phyloP scores from a whole-genome alignment of 1,140 invertebrate genomes.

The Aphaenogaster rudis region DNA sequence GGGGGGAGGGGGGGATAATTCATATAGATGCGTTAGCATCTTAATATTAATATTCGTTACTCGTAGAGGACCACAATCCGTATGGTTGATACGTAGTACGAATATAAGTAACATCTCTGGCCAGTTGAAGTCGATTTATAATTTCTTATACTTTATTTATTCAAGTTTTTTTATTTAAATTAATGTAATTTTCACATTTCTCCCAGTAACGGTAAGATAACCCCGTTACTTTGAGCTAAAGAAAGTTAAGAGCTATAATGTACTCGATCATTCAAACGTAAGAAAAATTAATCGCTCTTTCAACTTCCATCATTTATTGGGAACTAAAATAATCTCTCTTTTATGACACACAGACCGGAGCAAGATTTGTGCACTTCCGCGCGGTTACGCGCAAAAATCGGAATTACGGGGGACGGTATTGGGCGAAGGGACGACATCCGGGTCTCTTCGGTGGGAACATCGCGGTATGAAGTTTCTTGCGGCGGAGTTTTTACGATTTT shows the following conservation, averaged over 20 bases:
- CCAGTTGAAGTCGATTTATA: no score
- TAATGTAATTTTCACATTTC: neutral
- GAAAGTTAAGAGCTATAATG: neutral
- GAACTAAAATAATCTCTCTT: slow-evolving; percentile 16
- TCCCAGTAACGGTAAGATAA: neutral
- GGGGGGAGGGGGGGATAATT: no score
- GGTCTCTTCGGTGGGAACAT: slow-evolving; percentile 19
- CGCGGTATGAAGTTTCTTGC: slow-evolving; percentile 59
- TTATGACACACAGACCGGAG: slow-evolving; percentile 11
- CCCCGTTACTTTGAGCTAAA: neutral
- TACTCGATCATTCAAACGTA: neutral
- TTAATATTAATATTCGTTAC: no score
- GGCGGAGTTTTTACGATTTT: slow-evolving; percentile 39
- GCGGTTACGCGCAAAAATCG: slow-evolving; percentile 5
- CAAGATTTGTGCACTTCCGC: slow-evolving; percentile 18
- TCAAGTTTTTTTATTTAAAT: neutral
- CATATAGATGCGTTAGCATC: no score
- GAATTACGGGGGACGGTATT: slow-evolving; percentile 23
- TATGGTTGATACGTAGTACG: no score
- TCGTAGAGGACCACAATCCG: no score
- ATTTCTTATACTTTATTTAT: neutral
- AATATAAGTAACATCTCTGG: no score
- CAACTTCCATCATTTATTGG: neutral
- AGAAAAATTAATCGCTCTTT: neutral
- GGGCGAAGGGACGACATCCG: slow-evolving; percentile 11